phyloP scores from a whole-genome alignment of 2,113 vertebrate genomes.

The Plecturocebus donacophilus region DNA sequence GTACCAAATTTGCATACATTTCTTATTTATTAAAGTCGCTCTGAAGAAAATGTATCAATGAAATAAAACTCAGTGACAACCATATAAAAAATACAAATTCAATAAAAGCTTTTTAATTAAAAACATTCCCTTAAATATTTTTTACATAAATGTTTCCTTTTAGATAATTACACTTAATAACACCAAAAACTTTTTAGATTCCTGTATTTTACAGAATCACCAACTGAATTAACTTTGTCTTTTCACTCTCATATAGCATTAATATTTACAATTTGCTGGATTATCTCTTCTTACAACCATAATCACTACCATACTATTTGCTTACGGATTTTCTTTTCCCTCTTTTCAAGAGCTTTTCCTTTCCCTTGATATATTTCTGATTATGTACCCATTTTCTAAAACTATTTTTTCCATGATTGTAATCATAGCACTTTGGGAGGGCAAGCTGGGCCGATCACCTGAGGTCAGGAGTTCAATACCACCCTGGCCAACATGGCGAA shows the following conservation, averaged over 20 bases:
- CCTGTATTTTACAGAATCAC: constrained; percentile 13
- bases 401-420: neutral
- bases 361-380: neutral
- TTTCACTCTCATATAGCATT: neutral
- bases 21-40: neutral
- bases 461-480: too few relatives aligned
- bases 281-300: neutral
- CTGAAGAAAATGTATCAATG: neutral
- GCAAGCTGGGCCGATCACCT: too few relatives aligned
- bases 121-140: constrained; percentile 20
- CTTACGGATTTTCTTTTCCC: neutral
- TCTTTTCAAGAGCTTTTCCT: neutral
- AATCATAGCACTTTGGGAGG: too few relatives aligned
- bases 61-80: constrained; percentile 17
- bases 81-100: neutral
- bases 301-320: neutral
- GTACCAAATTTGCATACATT: neutral
- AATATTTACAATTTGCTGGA: neutral
- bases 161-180: constrained; percentile 3
- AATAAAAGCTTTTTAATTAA: constrained; percentile 32
- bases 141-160: constrained; percentile 17
- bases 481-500: too few relatives aligned
- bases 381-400: neutral
- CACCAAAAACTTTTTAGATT: neutral
- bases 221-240: neutral